These are phyloP conservation scores for Aphelocoma coerulescens DNA, from an alignment of 2,113 vertebrate genomes.

Conservation along the genomic window DNA sequence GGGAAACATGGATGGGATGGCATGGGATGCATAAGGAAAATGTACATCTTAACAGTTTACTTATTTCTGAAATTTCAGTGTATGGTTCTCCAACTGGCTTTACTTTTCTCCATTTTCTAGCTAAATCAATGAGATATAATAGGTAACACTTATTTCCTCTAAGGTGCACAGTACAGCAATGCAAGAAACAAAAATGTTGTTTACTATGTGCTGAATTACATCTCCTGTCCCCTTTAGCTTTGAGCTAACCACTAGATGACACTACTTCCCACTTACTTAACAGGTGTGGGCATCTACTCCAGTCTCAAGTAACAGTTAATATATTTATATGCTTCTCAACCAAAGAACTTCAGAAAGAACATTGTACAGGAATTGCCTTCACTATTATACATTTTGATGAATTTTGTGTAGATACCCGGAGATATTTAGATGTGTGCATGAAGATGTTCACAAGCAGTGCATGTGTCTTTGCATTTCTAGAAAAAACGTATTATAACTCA, in stretches of 20 bases:
- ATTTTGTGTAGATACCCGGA: background rate
- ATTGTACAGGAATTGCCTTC: background rate
- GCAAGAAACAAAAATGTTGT: background rate
- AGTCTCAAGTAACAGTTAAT: background rate
- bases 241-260: slow-evolving; percentile 58
- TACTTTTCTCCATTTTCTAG: background rate
- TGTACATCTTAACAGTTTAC: background rate
- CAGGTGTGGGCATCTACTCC: background rate
- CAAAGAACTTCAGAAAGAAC: background rate
- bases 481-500: background rate
- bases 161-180: background rate
- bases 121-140: background rate
- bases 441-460: background rate
- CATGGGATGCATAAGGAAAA: background rate
- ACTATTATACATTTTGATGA: background rate
- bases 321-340: background rate
- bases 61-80: background rate
- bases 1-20: background rate
- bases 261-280: slow-evolving; percentile 46
- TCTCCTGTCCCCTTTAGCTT: background rate
- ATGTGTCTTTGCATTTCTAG: background rate
- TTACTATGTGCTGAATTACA: background rate
- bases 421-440: background rate
- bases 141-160: background rate
- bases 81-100: background rate